Percentiles rank a stretch among this genome's conserved stretches.
Evolutionary conservation across 2,797 vertebrate genomes (phyloP).

Genomic region (Myotis findleyi): DNA sequence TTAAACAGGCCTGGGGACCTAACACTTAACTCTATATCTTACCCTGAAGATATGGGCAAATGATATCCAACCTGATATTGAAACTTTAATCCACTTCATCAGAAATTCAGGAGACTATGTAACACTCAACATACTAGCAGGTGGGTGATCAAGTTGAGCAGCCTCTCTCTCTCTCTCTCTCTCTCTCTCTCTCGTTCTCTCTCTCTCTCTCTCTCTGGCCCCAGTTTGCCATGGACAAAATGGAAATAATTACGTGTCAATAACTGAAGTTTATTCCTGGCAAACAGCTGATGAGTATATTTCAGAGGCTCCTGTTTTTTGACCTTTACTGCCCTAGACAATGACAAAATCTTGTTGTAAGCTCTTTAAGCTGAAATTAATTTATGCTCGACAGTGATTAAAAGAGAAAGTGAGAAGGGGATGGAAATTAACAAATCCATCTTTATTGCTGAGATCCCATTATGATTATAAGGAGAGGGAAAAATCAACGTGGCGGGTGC

Average conservation of each 20-base stretch:
- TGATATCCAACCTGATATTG: not conserved
- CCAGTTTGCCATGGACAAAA: constrained; percentile 67
- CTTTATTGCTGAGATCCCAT: constrained; percentile 89
- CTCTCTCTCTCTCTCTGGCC: not conserved
- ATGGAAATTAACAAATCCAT: constrained; percentile 89
- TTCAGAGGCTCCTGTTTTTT: constrained; percentile 82
- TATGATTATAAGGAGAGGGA: constrained; percentile 85
- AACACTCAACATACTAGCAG: not conserved
- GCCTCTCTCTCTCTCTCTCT: not conserved
- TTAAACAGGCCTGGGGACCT: not conserved
- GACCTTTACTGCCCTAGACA: constrained; percentile 83
- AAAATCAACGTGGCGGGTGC: constrained; percentile 85
- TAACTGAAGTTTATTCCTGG: constrained; percentile 78
- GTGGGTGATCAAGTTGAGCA: not conserved
- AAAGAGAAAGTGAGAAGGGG: constrained; percentile 86
- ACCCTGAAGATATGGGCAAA: not conserved
- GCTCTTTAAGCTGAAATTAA: constrained; percentile 88
- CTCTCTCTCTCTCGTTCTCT: not conserved
- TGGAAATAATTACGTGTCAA: constrained; percentile 77
- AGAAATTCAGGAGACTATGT: constrained; percentile 35
- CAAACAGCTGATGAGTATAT: constrained; percentile 78
- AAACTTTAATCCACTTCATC: not conserved
- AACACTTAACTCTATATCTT: not conserved
- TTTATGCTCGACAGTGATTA: constrained; percentile 89
- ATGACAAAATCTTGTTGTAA: constrained; percentile 85